Percentiles rank a stretch among this genome's conserved stretches.
phyloP scores from a whole-genome alignment of 2,888 invertebrate genomes.

The Drosophila picticornis region DNA sequence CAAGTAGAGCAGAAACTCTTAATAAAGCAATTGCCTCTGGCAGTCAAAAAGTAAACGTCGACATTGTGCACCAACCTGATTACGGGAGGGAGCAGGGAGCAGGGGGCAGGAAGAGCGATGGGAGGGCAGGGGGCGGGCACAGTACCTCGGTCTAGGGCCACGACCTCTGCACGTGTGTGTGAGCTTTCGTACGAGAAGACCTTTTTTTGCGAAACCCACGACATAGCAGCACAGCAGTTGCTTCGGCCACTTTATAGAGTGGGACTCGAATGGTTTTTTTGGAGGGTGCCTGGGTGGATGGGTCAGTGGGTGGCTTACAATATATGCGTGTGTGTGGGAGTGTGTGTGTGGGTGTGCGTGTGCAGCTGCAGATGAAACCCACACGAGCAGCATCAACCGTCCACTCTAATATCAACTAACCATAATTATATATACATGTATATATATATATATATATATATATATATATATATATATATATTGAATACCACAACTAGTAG shows the following conservation, averaged over 20 bases:
- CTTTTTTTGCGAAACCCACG: constrained; percentile 49
- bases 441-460: neutral
- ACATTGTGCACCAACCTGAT: constrained; percentile 77
- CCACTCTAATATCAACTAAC: constrained; percentile 68
- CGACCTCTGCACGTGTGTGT: constrained; percentile 52
- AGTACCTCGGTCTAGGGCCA: constrained; percentile 61
- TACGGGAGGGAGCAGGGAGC: constrained; percentile 42
- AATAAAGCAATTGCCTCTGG: constrained; percentile 84
- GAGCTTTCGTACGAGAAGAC: constrained; percentile 32
- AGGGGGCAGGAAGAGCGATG: no score
- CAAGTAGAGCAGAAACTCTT: constrained; percentile 84
- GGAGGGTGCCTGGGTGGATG: neutral
- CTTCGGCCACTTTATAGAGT: constrained; percentile 31
- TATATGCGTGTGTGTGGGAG: constrained; percentile 1
- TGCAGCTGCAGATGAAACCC: constrained; percentile 54
- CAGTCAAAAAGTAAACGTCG: constrained; percentile 83
- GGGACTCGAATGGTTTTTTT: constrained; percentile 8
- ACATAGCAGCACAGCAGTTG: constrained; percentile 44
- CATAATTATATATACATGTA: constrained; percentile 54
- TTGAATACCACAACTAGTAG: constrained; percentile 62
- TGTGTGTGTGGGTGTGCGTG: constrained; percentile 7
- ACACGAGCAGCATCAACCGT: constrained; percentile 23
- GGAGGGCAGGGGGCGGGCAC: constrained; percentile 6
- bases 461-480: constrained; percentile 28
- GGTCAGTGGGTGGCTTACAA: neutral